Base-by-base conservation (phyloP, 2,113 vertebrate species). In the Neofelis nebulosa region DNA sequence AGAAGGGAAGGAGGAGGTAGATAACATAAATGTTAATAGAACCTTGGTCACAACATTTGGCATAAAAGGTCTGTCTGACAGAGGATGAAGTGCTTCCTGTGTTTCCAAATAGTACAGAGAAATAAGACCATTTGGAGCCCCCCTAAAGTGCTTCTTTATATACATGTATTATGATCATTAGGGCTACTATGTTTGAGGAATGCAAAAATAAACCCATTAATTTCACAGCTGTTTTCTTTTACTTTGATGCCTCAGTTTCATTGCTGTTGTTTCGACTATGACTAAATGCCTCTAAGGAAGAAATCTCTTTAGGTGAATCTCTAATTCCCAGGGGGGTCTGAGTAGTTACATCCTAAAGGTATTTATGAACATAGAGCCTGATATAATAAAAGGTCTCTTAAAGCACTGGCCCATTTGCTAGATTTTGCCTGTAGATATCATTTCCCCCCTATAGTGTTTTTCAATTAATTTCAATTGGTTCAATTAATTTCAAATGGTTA, bases 161-260 rank as follows among this genome's bases (percentile, higher is more conserved):
- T 79, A 61, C 21, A 4, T 78, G 12, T 68, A 33, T 92, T 95
- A 14, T 85, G 16, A 92, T 84, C 13, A 85, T 88, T 94, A 12
- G 29, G 7, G 18, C 16, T 63, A 6, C 31, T 80, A 63, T 27
- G 13, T 90, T 96, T 81, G 31, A n/a, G 45, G 74, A 96, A 95
- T 74, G 38, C 91, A 71, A 82, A 94, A 4, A 33, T 90, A 71
- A 71, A 97, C 2, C 3, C 6, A 5, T 97, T 97, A 23, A 91
- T 97, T 82, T 55, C 0, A 7, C 4, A 55, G 83, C 10, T 8
- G 21, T 84, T 84, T 89, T 52, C 69, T 96, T 84, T 88, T 36
- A 63, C 5, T 48, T 93, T 94, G 76, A 74, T 33, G 73, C 23
- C 31, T 96, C 31, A 83, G 16, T n/a, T 69, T 94, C 25, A 41